Base-by-base conservation (phyloP, 1,140 invertebrate genomes). In the Mamestra configurata region DNA sequence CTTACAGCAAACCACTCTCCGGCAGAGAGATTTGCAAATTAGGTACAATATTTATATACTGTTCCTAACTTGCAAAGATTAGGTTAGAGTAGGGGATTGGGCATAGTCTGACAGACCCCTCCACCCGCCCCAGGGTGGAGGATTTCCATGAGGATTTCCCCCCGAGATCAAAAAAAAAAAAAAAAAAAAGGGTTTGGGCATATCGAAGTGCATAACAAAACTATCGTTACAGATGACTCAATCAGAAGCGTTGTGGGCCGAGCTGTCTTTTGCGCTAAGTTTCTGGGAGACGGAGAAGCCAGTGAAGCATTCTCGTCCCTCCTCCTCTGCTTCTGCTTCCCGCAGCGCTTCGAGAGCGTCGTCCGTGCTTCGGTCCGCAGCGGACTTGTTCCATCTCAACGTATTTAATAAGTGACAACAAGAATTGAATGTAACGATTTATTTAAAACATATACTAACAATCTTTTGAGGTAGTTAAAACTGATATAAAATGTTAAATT, bases 241-340 rank as follows among this genome's bases (percentile, higher is more conserved):
- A 7, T 93, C 93, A 79, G 95, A 96, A 85, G 97, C 96, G 4
- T 90, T 97, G 22, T 93, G 95, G 82, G 95, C 96, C 0, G 97
- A 97, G 86, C 76, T 97, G 0, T 94, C 92, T 72, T 97, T 97
- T 83, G 95, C 96, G 0, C 79, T 97, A 37, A 96, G 96, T 78
- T 96, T 97, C 80, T 96, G 96, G 95, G 93, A 95, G 40, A 95
- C 95, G 13, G 96, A 96, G 27, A 97, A 97, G 84, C 96, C 96
- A 0, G 95, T 97, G 1, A 87, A 84, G 79, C 95, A 85, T 87
- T 95, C 92, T 13, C 83, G 89, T 3, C 89, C 92, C 0, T 89
- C 92, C 0, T 93, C 93, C 0, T 83, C 82, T 13, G 89, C 83
- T 4, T 94, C 92, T 11, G 15, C 72, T 3, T 90, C 90, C 1